Percentiles rank a stretch among this genome's conserved stretches.
These are phyloP conservation scores for Romanomermis culicivorax DNA, from an alignment of 2,888 invertebrate genomes.

Conservation along the genomic window DNA sequence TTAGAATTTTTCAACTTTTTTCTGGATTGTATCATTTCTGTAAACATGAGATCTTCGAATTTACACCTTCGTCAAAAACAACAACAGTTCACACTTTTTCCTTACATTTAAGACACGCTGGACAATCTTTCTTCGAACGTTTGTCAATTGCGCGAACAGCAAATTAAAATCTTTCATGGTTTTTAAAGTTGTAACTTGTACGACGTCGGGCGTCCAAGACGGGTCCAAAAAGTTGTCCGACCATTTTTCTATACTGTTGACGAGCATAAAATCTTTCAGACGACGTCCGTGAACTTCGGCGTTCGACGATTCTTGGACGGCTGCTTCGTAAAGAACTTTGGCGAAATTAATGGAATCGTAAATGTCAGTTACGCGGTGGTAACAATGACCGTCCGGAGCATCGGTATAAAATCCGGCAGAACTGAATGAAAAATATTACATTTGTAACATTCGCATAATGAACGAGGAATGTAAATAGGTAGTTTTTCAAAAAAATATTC, in stretches of 20 bases:
- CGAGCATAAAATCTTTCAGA: constrained; percentile 25
- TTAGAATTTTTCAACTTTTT: no score
- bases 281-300: not conserved
- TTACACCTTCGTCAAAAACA: no score
- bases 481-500: no score
- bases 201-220: constrained; percentile 26
- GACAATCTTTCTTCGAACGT: constrained; percentile 26
- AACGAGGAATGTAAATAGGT: no score
- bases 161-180: constrained; percentile 25
- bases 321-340: constrained; percentile 6
- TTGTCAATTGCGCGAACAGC: constrained; percentile 25
- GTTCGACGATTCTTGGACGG: not conserved
- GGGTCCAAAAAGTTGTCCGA: constrained; percentile 24
- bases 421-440: constrained; percentile 14
- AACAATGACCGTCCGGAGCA: constrained; percentile 20
- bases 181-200: constrained; percentile 16
- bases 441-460: no score
- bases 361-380: constrained; percentile 22
- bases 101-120: constrained; percentile 24
- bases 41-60: no score
- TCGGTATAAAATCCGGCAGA: constrained; percentile 22
- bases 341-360: constrained; percentile 18
- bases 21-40: no score
- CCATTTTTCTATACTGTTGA: constrained; percentile 26
- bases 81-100: no score